Evolutionary conservation across 2,888 invertebrate genomes (phyloP), one percentile per base, ranked within the genome.

Genomic region (Camponotus fellah): DNA sequence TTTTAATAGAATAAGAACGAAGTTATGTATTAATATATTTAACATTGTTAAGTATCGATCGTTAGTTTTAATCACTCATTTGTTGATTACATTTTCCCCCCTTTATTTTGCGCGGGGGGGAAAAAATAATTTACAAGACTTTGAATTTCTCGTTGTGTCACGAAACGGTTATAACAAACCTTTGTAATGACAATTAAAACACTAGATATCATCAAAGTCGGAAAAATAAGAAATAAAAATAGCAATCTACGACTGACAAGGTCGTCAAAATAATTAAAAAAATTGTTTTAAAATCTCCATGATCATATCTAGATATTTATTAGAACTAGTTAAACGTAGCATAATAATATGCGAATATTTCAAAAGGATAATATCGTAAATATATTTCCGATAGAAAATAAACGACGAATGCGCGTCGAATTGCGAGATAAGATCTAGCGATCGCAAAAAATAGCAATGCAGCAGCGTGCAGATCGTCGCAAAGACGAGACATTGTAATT

Each of bases 401-500:
- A 53, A 53, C n/a, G 21, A 46, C 12, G 32, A 34, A n/a, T 21
- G 12, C 12, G 37, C 8, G 8, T n/a, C 17, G 21, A 65, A 37
- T n/a, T n/a, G 26, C 26, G 17, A 26, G 26, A 53, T 34, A 53
- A 53, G 69, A 53, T 53, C 68, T 6, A 3, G 1, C 12, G 6
- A 46, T 49, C 2, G n/a, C 9, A 26, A 17, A 72, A 40, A 37
- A 43, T n/a, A 26, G 26, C 26, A 26, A 26, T 26, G 26, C 26
- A 26, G 26, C 26, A 64, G 21, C 3, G 3, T 34, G 5, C 4
- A 68, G 2, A 76, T 40, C 4, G 56, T 77, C 56, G n/a, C 40
- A 77, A 9, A 66, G 56, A 10, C 8, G 40, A 37, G 9, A 32
- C n/a, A 3, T 66, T 40, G 40, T 68, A 77, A 77, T 77, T 56